Percentiles rank a stretch among this genome's conserved stretches.
Evolutionary conservation across 92 coral and sea anemone genomes (phyloP).

Genomic region (Micromussa lordhowensis): DNA sequence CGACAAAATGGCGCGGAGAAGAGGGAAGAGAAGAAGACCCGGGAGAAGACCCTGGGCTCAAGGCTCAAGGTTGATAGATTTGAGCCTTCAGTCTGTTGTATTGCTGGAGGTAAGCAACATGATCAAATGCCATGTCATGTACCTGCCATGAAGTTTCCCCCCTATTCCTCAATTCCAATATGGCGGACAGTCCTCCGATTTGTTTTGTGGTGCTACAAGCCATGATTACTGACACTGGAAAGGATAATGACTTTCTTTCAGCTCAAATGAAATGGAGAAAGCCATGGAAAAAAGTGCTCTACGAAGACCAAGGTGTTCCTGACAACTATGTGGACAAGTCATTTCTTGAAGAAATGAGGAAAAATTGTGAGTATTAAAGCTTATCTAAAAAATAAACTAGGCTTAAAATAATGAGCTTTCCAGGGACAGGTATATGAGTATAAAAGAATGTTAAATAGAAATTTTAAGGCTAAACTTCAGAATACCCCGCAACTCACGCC

Average conservation of each 20-base stretch:
- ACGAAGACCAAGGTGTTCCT: slow-evolving; percentile 90
- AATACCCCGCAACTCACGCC: too few species aligned
- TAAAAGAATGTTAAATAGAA: too few species aligned
- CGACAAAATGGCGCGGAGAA: too few species aligned
- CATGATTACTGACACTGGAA: slow-evolving; percentile 27
- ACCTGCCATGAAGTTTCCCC: slow-evolving; percentile 3
- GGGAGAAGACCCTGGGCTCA: too few species aligned
- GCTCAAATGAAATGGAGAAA: slow-evolving; percentile 28
- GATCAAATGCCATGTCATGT: background rate
- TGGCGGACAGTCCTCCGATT: slow-evolving; percentile 6
- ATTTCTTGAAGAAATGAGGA: slow-evolving; percentile 90
- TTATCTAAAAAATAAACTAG: too few species aligned
- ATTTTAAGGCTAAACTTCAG: too few species aligned
- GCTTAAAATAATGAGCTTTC: too few species aligned
- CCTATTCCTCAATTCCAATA: background rate
- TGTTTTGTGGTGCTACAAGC: slow-evolving; percentile 8
- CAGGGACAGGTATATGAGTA: background rate
- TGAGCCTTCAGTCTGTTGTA: slow-evolving; percentile 14
- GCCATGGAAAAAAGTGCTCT: slow-evolving; percentile 89
- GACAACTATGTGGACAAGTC: slow-evolving; percentile 97
- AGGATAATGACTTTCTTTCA: slow-evolving; percentile 1
- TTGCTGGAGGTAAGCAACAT: too few species aligned
- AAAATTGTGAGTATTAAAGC: slow-evolving; percentile 88
- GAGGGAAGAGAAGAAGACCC: too few species aligned
- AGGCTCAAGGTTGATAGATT: too few species aligned